Evolutionary conservation across 2,888 invertebrate genomes (phyloP), one percentile per base, ranked within the genome.

Genomic region (Lordiphosa fenestrarum): DNA sequence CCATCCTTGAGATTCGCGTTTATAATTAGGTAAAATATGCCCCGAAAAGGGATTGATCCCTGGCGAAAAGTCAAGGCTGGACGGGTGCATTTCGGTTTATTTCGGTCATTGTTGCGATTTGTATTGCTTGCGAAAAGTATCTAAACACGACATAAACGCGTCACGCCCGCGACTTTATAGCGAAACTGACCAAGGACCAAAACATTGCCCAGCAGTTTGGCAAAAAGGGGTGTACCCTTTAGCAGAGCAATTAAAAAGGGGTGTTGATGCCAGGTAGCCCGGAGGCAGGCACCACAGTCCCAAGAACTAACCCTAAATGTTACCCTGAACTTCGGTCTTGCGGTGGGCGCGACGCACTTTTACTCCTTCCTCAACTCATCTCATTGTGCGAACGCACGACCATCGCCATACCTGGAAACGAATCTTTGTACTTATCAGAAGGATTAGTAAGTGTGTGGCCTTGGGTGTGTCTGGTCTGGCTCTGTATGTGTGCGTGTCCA

Each of bases 171-270:
- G 66, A 82, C 62, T 59, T 52, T 12, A 7, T 9, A 41, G 12
- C 47, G 37, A 30, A 15, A 36, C 7, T 25, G 39, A 35, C 30
- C 38, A 25, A 12, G 55, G 60, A 49, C 61, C 86, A 84, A 80
- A 83, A 83, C 69, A 73, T 74, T 67, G 69, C 48, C 55, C 50
- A 7, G n/a, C 36, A 35, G 41, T 15, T 33, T 6, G 2, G 40
- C 9, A 48, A 73, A 85, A 87, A 84, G 87, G 80, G 86, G 87
- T 87, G 86, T 86, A 82, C 82, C 84, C 87, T 86, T 86, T 86
- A 82, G 80, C 65, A 60, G 73, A 58, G 69, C 81, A 85, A 86
- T 87, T 86, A 86, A 87, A 86, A 87, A 80, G 73, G 76, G 71
- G 56, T 55, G 63, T 51, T 47, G 13, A 44, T 25, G 49, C 19